Conservation (phyloP, 2,888 invertebrate species). For the Onchidella celtica region DNA sequence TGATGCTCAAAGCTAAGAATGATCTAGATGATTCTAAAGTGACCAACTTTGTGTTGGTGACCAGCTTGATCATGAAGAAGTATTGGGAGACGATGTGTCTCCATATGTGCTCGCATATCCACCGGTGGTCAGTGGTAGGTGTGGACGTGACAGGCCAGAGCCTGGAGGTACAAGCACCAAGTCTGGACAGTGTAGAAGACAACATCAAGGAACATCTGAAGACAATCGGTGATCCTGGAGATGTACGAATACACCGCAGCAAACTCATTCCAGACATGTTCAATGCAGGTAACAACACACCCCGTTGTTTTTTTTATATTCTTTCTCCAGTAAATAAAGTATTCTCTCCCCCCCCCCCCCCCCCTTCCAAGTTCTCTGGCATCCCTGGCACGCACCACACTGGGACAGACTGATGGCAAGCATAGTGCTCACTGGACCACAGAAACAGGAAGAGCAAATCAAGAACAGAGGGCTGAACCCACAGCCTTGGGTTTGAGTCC, state of each 20-base stretch:
- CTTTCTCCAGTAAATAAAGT: too few relatives aligned
- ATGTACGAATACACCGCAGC: constrained; percentile 24
- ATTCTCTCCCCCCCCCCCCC: too few relatives aligned
- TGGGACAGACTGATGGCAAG: too few relatives aligned
- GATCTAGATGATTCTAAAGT: constrained; percentile 42
- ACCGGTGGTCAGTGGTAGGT: constrained; percentile 47
- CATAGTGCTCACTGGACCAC: too few relatives aligned
- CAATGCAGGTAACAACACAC: constrained; percentile 41
- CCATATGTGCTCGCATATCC: constrained; percentile 44
- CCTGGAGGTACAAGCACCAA: not conserved
- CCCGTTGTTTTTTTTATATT: too few relatives aligned
- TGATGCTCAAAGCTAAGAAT: constrained; percentile 51
- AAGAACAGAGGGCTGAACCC: too few relatives aligned
- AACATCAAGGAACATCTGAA: constrained; percentile 30
- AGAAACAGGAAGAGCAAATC: too few relatives aligned
- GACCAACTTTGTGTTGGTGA: constrained; percentile 42
- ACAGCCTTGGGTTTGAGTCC: too few relatives aligned
- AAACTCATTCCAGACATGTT: constrained; percentile 38
- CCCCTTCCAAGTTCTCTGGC: too few relatives aligned
- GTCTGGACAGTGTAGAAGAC: not conserved
- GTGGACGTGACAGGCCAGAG: constrained; percentile 24
- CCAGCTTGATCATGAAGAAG: constrained; percentile 32
- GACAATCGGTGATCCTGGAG: constrained; percentile 1
- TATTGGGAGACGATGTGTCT: constrained; percentile 49
- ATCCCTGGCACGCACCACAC: too few relatives aligned